Base-by-base conservation (phyloP, 2,888 invertebrate genomes). In the Pammene fasciana region DNA sequence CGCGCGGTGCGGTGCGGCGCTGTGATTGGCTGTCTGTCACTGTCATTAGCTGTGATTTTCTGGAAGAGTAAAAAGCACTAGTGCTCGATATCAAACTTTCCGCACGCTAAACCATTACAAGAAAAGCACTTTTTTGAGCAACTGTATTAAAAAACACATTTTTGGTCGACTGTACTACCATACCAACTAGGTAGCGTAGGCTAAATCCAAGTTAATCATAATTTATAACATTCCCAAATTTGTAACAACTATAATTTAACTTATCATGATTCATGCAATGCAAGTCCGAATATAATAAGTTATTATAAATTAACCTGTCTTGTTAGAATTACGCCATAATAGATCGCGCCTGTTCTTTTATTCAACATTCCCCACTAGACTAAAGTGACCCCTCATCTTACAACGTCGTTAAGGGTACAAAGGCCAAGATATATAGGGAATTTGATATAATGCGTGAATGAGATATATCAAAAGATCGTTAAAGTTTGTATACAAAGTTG, bases 241-340 rank as follows among this genome's bases (percentile, higher is more conserved):
- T 56, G 60, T 60, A 61, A 41, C 38, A 41, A 57, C 57, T 54
- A 34, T 34, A 9, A 34, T 45, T 59, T 43, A 59, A 38, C 48
- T 13, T 52, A 41, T 62, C 50, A 50, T 61, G 61, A 56, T 18
- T 66, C 65, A 54, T 55, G 52, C 45, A 55, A 54, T 55, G 52
- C 45, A 55, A 55, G 36, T 18, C n/a, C 54, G 16, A 56, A 57
- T 36, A 43, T 36, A 64, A 65, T 48, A 57, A 38, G 34, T 48
- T 6, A 36, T 13, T n/a, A 68, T 48, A 70, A 70, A 68, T 68
- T 52, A 65, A 57, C 38, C 14, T 68, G 57, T 59, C 68, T 59
- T 16, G 36, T 60, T 45, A 45, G 10, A 67, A 62, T 43, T 54
- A 52, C 56, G 34, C 36, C 61, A 55, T 52, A 59, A 60, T 38